Conservation (phyloP, 2,113 vertebrate genomes). For the Odontophorus gujanensis region DNA sequence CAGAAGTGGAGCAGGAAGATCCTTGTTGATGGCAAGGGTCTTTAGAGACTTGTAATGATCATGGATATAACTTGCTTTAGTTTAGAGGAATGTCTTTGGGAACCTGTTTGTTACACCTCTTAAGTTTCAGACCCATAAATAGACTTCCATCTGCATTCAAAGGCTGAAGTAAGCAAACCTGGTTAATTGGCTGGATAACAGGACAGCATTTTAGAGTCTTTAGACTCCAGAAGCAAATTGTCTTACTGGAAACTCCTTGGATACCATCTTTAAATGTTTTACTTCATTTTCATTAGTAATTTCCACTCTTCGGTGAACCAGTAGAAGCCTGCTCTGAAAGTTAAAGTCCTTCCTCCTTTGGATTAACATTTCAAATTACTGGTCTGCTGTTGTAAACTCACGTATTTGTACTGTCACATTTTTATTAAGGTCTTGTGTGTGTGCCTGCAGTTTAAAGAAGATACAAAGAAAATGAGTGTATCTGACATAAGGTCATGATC, state of each 20-base stretch:
- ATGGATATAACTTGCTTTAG: background rate
- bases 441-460: slow-evolving; percentile 10
- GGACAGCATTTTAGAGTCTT: background rate
- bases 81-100: background rate
- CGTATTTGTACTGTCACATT: background rate
- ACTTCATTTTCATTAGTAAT: slow-evolving; percentile 30
- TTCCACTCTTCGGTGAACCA: slow-evolving; percentile 34
- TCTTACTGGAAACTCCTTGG: slow-evolving; percentile 30
- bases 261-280: slow-evolving; percentile 21
- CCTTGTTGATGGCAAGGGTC: background rate
- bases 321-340: slow-evolving; percentile 45
- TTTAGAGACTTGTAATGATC: background rate
- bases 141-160: background rate
- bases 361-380: slow-evolving; percentile 31
- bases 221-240: slow-evolving; percentile 1
- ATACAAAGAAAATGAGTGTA: slow-evolving; percentile 35
- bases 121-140: background rate
- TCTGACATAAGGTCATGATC: background rate
- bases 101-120: background rate
- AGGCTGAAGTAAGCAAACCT: background rate
- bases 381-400: slow-evolving; percentile 33
- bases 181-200: background rate
- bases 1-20: background rate
- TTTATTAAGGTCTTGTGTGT: background rate
- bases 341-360: slow-evolving; percentile 35